Conservation (phyloP, 2,797 vertebrate genomes). For the Gymnopithys bicolor region DNA sequence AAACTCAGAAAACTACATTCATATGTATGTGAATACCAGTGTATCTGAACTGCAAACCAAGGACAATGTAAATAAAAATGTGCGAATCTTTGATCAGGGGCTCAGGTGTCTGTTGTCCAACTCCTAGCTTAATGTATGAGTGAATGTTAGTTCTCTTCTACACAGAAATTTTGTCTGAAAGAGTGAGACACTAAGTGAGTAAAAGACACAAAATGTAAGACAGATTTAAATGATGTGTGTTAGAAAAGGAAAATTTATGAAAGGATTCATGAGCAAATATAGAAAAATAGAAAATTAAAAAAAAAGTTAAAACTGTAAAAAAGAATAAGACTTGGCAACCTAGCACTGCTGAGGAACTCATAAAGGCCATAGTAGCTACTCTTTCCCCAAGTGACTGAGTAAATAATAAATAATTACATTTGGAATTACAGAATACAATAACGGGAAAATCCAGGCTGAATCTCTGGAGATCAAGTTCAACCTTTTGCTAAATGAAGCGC, state of each 20-base stretch:
- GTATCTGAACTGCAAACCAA: not conserved
- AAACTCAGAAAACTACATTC: not conserved
- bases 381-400: fast-evolving
- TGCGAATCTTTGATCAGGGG: not conserved
- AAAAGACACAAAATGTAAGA: not conserved
- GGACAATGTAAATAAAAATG: not conserved
- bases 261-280: not conserved
- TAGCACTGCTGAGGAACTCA: not conserved
- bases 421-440: not conserved
- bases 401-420: not conserved
- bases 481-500: not conserved
- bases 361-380: not conserved
- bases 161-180: not conserved
- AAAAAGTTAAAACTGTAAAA: not conserved
- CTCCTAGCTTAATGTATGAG: not conserved
- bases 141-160: not conserved
- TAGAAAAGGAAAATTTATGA: not conserved
- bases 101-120: not conserved
- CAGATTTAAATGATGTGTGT: not conserved
- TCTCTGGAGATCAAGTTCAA: not conserved
- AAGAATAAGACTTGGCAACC: fast-evolving
- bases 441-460: not conserved
- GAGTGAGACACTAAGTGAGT: not conserved
- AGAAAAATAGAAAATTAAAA: not conserved
- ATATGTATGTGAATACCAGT: fast-evolving